Evolutionary conservation across 35 echinoderm and acorn worm genomes (phyloP).

Genomic region (Heliocidaris erythrogramma): DNA sequence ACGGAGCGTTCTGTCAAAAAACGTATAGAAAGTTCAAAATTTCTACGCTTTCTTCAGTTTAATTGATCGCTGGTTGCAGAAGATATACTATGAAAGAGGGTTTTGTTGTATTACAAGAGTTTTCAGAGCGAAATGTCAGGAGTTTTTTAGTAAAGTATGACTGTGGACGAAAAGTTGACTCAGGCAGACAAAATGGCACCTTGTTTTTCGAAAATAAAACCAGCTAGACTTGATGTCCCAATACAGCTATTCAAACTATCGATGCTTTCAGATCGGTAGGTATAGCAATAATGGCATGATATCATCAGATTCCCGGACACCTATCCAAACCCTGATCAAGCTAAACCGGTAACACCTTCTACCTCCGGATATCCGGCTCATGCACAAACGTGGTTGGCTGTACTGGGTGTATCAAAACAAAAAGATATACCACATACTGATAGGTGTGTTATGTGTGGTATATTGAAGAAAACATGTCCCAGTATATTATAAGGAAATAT

Average conservation of each 20-base stretch:
- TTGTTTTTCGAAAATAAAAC: neutral
- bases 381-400: neutral
- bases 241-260: neutral
- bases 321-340: neutral
- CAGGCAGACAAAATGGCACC: neutral
- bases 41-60: neutral
- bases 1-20: too few species aligned
- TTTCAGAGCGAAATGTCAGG: neutral
- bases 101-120: neutral
- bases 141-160: neutral
- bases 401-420: neutral
- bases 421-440: neutral
- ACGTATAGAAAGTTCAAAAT: too few species aligned
- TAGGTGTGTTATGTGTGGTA: neutral
- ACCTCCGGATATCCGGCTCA: neutral
- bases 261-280: neutral
- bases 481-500: too few species aligned
- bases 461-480: neutral
- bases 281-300: neutral
- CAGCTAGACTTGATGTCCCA: neutral
- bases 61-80: neutral
- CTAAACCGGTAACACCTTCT: constrained; percentile 8
- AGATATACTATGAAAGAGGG: neutral
- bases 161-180: neutral
- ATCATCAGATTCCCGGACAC: neutral